phyloP scores from a whole-genome alignment of 1,140 invertebrate species.

The Drosophila mauritiana region DNA sequence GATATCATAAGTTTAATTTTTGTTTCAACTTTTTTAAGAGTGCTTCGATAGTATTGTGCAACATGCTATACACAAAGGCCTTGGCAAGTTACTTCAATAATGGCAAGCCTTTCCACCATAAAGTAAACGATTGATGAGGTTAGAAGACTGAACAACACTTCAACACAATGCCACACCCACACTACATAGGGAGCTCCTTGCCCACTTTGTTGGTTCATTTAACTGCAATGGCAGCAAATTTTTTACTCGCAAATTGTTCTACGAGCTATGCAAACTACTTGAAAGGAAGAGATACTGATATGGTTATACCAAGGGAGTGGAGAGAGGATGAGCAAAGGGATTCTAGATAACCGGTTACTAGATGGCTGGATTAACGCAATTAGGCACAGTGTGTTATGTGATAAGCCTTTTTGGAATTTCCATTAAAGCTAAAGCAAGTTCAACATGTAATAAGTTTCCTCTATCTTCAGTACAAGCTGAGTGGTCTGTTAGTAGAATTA shows the following conservation, averaged over 20 bases:
- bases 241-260: conserved; percentile 49
- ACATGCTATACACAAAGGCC: conserved; percentile 32
- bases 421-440: neutral
- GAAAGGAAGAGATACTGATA: conserved; percentile 38
- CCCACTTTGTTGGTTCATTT: conserved; percentile 58
- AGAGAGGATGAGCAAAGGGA: neutral
- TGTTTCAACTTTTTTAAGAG: neutral
- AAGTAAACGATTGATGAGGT: conserved; percentile 75
- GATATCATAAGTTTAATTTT: neutral
- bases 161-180: conserved; percentile 49
- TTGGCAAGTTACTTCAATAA: conserved; percentile 47
- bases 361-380: conserved; percentile 12
- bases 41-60: neutral
- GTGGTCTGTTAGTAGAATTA: too few relatives aligned
- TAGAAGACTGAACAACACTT: conserved; percentile 60
- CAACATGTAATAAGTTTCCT: neutral
- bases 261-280: conserved; percentile 43
- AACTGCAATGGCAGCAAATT: conserved; percentile 50
- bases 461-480: too few relatives aligned
- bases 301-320: neutral
- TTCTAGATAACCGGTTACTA: neutral
- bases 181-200: conserved; percentile 7
- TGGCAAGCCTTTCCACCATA: conserved; percentile 55
- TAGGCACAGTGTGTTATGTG: conserved; percentile 11
- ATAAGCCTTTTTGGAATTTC: neutral